Evolutionary conservation across 2,888 invertebrate species (phyloP).

Genomic region (Mellilla xanthometata): DNA sequence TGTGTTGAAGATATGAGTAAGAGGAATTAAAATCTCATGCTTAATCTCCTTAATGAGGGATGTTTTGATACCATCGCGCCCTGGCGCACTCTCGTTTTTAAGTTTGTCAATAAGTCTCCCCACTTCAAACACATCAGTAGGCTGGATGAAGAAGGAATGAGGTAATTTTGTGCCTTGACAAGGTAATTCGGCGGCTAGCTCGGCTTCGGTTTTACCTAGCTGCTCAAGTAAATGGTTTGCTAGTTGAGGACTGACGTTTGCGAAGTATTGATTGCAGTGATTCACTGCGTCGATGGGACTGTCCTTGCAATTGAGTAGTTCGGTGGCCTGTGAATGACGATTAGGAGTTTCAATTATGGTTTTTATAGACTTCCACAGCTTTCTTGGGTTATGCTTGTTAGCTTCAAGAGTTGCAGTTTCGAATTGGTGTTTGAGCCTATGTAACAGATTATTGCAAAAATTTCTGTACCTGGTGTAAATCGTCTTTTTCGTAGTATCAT

Average conservation of each 20-base stretch:
- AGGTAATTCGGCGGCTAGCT: not conserved
- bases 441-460: not conserved
- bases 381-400: not conserved
- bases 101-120: not conserved
- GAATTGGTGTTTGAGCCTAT: not conserved
- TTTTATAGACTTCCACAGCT: not conserved
- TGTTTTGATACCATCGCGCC: not conserved
- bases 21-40: too few species aligned
- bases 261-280: constrained; percentile 1
- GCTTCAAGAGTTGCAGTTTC: not conserved
- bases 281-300: not conserved
- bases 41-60: too few species aligned
- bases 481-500: not conserved
- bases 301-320: not conserved
- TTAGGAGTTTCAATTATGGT: not conserved
- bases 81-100: not conserved
- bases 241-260: not conserved
- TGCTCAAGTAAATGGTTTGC: not conserved
- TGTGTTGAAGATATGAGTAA: too few species aligned
- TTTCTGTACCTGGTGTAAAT: not conserved
- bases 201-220: not conserved
- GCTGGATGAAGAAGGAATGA: not conserved
- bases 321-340: not conserved
- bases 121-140: not conserved
- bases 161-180: too few species aligned